phyloP scores from a whole-genome alignment of 1,140 invertebrate species.

The Oryzaephilus surinamensis region DNA sequence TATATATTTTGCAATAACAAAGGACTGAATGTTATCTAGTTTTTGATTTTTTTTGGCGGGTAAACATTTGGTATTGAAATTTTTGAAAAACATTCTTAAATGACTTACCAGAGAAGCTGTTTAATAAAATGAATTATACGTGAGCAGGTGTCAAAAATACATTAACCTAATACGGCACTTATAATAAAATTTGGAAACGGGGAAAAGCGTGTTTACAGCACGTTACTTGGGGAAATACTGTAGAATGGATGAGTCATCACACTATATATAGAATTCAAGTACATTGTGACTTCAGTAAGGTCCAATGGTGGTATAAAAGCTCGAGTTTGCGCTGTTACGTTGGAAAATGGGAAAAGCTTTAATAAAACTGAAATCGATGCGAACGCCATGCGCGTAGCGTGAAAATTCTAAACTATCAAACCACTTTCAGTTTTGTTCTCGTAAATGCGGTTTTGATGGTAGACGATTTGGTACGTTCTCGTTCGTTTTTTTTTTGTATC shows the following conservation, averaged over 20 bases:
- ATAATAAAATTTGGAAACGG: too few species aligned
- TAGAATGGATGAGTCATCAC: slow-evolving; percentile 28
- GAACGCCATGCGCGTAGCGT: slow-evolving; percentile 13
- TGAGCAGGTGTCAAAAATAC: too few species aligned
- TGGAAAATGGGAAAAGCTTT: slow-evolving; percentile 13
- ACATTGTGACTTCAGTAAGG: slow-evolving; percentile 22
- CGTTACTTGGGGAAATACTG: slow-evolving; percentile 26
- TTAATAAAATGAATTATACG: too few species aligned
- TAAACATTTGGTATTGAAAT: too few species aligned
- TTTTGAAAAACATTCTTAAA: too few species aligned
- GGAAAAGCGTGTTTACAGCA: slow-evolving; percentile 17
- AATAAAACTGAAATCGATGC: slow-evolving; percentile 18
- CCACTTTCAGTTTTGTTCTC: slow-evolving; percentile 17
- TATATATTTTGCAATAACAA: too few species aligned
- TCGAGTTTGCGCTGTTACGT: slow-evolving; percentile 18
- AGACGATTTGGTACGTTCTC: too few species aligned
- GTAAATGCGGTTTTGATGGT: slow-evolving; percentile 15
- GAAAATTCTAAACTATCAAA: slow-evolving; percentile 6
- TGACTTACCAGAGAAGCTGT: too few species aligned
- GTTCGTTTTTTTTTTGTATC: too few species aligned
- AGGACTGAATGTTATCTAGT: too few species aligned
- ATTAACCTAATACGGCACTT: not conserved
- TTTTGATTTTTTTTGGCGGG: too few species aligned
- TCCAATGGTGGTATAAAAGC: slow-evolving; percentile 19
- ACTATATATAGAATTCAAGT: slow-evolving; percentile 30